Evolutionary conservation across 2,113 vertebrate species (phyloP).

Genomic region (Notothenia rossii): DNA sequence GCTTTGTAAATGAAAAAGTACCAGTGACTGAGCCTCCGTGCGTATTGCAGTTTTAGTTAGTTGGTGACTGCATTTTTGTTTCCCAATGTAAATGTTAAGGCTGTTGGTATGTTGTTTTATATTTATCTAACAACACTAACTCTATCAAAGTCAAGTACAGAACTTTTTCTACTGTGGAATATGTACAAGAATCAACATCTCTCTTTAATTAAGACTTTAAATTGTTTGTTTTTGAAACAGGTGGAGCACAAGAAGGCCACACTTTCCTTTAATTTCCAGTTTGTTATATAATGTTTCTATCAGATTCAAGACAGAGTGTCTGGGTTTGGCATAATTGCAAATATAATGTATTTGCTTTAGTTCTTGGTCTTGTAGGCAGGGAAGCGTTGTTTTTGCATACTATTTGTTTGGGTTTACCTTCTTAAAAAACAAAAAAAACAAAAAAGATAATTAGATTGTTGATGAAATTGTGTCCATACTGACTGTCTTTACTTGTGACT

Average conservation of each 20-base stretch:
- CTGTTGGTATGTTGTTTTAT: neutral
- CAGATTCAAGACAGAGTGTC: neutral
- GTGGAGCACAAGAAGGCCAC: conserved; percentile 13
- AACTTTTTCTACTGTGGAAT: neutral
- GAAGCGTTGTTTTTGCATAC: neutral
- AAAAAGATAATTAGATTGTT: no score
- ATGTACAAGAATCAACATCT: neutral
- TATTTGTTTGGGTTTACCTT: neutral
- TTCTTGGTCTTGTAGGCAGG: neutral
- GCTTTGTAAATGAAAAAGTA: no score
- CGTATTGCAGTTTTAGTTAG: neutral
- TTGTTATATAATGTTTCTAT: conserved; percentile 7
- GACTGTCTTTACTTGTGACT: no score
- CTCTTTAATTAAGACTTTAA: neutral
- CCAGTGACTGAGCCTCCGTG: no score
- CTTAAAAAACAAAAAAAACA: neutral
- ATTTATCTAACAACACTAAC: no score
- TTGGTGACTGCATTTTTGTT: no score
- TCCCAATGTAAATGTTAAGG: no score
- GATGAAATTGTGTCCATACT: no score
- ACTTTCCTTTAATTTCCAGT: conserved; percentile 8
- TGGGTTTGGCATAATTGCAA: neutral
- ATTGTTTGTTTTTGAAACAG: conserved; percentile 15
- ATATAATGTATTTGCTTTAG: neutral
- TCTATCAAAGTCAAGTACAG: neutral